Evolutionary conservation across 2,888 invertebrate genomes (phyloP), one percentile per base, ranked within the genome.

Genomic region (Metacarcinus magister): DNA sequence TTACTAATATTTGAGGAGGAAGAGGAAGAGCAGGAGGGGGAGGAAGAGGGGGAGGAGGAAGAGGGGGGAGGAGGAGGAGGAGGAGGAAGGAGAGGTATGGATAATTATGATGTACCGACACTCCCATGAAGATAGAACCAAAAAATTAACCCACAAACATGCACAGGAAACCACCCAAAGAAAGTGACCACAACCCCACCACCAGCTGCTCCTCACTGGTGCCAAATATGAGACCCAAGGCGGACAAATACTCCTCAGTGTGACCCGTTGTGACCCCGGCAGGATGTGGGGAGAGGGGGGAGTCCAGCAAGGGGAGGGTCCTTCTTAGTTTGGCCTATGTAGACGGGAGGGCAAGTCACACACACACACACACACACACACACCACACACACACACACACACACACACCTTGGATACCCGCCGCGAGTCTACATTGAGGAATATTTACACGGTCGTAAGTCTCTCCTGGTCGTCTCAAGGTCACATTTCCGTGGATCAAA

Each of bases 201-300:
- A 16, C 54, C 54, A 54, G 54, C 54, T 54, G 54, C 54, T 54
- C 67, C 67, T n/a, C 67, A 16, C 67, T 67, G 67, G 67, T 67
- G n/a, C 67, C 67, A 13, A 67, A 67, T 67, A n/a, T 67, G 67
- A 67, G 19, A 67, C 67, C 67, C 67, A 7, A 19, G 19, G 67
- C 67, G 67, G 67, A n/a, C 67, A 67, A 67, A 67, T 67, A 67
- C n/a, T 67, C 67, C 67, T 67, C 19, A n/a, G 67, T 67, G 67
- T 67, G 67, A 67, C 67, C 67, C 67, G 67, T 19, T 23, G 67
- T n/a, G 67, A 67, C 67, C 67, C 67, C n/a, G 5, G n/a, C 23
- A 67, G 67, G 67, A n/a, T 19, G 67, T 23, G 67, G n/a, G 67
- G 67, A 67, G n/a, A n/a, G 19, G 67, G n/a, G n/a, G 2, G 23